Evolutionary conservation across 2,113 vertebrate species (phyloP), one percentile per base, ranked within the genome.

Genomic region (Podiceps cristatus): DNA sequence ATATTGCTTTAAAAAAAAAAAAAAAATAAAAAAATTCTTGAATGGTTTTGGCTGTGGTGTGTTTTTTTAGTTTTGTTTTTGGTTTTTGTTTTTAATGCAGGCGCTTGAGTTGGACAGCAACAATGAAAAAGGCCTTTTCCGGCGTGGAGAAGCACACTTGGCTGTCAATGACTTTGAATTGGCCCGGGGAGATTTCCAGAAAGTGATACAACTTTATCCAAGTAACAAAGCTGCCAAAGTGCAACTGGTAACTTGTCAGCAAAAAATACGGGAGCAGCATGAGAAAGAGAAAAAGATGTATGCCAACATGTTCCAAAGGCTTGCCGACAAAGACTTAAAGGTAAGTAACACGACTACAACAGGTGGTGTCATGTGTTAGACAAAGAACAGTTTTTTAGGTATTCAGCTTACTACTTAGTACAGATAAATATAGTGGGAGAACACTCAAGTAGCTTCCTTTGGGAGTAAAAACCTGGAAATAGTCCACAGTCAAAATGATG

Each of bases 251-350:
- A 87, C 99, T 50, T 99, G 99, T 97, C 99, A 99, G 97, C 99
- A 99, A 89, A 98, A 98, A 42, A 98, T 99, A 59, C 99, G 99
- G 78, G 99, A 98, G 96, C 99, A 99, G 97, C 99, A 99, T 2
- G 99, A 99, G 77, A 99, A 99, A 82, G 99, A 99, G 96, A 99
- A 99, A 72, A 99, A 98, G 94, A 99, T 99, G 84, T 99, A 99
- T 0, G 99, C 99, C 95, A 99, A 99, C 97, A 99, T 99, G 99
- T 99, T 99, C 95, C 98, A 99, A 96, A 99, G 99, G 96, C 98
- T 99, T 79, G 99, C 99, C 28, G 99, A 99, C 93, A 98, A 98
- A 77, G 99, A 99, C 71, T 92, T 98, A 23, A 99, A 99, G 98
- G 99, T 99, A 68, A 98, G 86, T 69, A 33, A 7, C 8, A 2